Evolutionary conservation across 2,888 invertebrate genomes (phyloP).

Genomic region (Melinaea marsaeus): DNA sequence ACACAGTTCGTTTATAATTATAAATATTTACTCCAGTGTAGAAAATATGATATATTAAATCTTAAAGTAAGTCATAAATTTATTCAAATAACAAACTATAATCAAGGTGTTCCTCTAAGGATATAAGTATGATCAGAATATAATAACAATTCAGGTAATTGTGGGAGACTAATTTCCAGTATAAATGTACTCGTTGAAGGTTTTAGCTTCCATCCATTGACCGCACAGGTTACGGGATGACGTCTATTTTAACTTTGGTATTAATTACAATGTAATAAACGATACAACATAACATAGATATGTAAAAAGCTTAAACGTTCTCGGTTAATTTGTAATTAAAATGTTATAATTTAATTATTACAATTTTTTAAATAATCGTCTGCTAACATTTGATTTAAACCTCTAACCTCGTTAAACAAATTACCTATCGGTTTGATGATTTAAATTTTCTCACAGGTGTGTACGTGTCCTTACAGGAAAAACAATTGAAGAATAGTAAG

Average conservation of each 20-base stretch:
- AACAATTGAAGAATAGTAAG: conserved; percentile 16
- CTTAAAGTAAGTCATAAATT: too few relatives aligned
- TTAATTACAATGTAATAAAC: too few relatives aligned
- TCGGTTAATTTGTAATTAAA: too few relatives aligned
- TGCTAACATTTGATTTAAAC: background rate
- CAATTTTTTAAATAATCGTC: background rate
- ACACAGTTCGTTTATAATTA: too few relatives aligned
- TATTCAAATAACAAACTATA: too few relatives aligned
- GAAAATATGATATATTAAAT: too few relatives aligned
- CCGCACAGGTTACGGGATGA: conserved; percentile 15
- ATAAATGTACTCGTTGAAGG: background rate
- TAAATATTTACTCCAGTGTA: too few relatives aligned
- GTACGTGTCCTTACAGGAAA: background rate
- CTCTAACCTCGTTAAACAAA: background rate
- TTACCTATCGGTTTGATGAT: conserved; percentile 2
- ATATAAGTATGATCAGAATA: too few relatives aligned
- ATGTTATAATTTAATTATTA: background rate
- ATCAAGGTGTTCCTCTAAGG: too few relatives aligned
- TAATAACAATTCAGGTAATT: too few relatives aligned
- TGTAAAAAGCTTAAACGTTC: too few relatives aligned
- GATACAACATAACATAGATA: too few relatives aligned
- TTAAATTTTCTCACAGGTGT: conserved; percentile 14
- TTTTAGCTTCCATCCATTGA: conserved; percentile 13
- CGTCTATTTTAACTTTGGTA: conserved; percentile 25
- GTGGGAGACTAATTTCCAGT: background rate